phyloP scores from a whole-genome alignment of 1,140 invertebrate species.

The Lysiphlebus fabarum region DNA sequence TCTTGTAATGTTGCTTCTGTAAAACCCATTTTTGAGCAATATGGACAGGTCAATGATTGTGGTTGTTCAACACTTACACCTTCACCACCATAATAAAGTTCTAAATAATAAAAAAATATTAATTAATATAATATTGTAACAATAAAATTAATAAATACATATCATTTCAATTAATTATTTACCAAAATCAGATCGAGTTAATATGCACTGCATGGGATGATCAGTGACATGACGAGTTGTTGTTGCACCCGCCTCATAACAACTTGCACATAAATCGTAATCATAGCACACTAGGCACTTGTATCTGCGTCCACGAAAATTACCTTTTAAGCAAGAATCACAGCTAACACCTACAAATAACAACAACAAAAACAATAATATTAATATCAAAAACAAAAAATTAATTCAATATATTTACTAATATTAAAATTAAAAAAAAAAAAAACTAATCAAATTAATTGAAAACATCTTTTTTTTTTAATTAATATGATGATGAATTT shows the following conservation, averaged over 20 bases:
- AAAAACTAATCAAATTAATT: too few species aligned
- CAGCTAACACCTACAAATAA: conserved; percentile 85
- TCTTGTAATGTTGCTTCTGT: conserved; percentile 88
- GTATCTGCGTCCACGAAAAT: conserved; percentile 94
- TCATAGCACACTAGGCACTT: conserved; percentile 99
- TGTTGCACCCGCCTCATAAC: conserved; percentile 91
- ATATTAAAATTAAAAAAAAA: too few species aligned
- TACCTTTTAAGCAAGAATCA: conserved; percentile 98
- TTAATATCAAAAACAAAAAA: too few species aligned
- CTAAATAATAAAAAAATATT: conserved; percentile 50
- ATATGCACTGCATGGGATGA: conserved; percentile 98
- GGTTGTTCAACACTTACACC: conserved; percentile 83
- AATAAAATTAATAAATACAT: conserved; percentile 9
- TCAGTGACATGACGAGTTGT: conserved; percentile 90
- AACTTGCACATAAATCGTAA: conserved; percentile 96
- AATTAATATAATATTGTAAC: conserved; percentile 2
- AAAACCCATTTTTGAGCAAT: conserved; percentile 93
- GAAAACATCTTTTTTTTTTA: too few species aligned
- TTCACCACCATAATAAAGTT: conserved; percentile 94
- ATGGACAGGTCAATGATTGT: conserved; percentile 94
- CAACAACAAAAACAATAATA: neutral
- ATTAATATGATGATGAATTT: too few species aligned
- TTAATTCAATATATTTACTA: too few species aligned
- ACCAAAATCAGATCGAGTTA: conserved; percentile 95
- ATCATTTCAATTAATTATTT: too few species aligned